Percentiles rank a stretch among this genome's conserved stretches.
These are phyloP conservation scores for Neofelis nebulosa DNA, from an alignment of 2,113 vertebrate genomes.

Conservation along the genomic window DNA sequence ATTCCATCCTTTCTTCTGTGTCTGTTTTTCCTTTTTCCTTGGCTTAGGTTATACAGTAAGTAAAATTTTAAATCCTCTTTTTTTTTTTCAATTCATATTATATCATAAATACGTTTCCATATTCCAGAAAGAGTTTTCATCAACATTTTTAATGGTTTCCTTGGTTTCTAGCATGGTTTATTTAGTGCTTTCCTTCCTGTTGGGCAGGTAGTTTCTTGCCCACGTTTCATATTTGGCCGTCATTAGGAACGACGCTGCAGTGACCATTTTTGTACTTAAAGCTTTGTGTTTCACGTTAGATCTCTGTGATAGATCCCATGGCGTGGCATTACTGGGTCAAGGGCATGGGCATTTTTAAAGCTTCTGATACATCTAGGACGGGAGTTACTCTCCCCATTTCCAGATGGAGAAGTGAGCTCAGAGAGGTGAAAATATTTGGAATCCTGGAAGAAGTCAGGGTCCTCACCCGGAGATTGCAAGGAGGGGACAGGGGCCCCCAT, in stretches of 20 bases:
- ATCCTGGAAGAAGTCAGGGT: neutral
- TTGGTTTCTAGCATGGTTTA: neutral
- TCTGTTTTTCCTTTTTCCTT: neutral
- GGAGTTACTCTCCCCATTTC: neutral
- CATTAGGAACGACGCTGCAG: neutral
- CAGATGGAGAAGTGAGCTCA: neutral
- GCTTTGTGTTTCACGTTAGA: neutral
- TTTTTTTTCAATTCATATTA: neutral
- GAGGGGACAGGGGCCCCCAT: fast-evolving
- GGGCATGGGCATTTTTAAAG: neutral
- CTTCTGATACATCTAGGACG: neutral
- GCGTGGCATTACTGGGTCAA: neutral
- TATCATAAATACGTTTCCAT: neutral
- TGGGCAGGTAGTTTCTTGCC: neutral
- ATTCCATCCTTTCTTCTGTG: neutral
- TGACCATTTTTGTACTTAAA: neutral
- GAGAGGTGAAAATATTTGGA: neutral
- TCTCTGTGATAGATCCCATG: neutral
- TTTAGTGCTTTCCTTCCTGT: neutral
- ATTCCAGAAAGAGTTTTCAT: neutral
- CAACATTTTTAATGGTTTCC: neutral
- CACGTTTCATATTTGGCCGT: neutral
- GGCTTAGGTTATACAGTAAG: neutral
- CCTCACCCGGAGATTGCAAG: neutral
- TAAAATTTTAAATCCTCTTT: neutral